Evolutionary conservation across 2,888 invertebrate genomes (phyloP).

Genomic region (Nymphalis urticae): DNA sequence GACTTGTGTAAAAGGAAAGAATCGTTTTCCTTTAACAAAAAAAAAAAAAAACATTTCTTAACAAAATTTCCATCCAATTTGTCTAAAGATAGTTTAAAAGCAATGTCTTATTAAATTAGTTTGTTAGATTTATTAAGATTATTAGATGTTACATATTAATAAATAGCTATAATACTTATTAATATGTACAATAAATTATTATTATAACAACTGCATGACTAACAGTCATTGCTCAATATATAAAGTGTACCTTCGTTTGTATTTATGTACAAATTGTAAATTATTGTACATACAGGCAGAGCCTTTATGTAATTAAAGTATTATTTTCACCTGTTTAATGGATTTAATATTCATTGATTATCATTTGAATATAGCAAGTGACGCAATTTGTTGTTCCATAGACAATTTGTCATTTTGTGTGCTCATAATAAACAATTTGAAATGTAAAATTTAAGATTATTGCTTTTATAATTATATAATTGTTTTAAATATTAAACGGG

Average conservation of each 20-base stretch:
- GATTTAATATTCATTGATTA: slow-evolving; percentile 34
- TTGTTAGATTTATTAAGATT: not conserved
- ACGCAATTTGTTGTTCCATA: not conserved
- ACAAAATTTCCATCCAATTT: slow-evolving; percentile 28
- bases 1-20: no score
- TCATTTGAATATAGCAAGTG: not conserved
- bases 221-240: slow-evolving; percentile 50
- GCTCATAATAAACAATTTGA: no score
- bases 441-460: no score
- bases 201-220: slow-evolving; percentile 14
- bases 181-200: slow-evolving; percentile 11
- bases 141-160: slow-evolving; percentile 16
- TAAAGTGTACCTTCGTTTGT: slow-evolving; percentile 43
- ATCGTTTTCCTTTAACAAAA: not conserved
- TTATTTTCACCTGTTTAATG: slow-evolving; percentile 40
- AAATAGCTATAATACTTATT: slow-evolving; percentile 5
- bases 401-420: not conserved
- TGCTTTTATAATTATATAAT: no score
- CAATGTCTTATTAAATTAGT: slow-evolving; percentile 6
- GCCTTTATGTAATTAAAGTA: slow-evolving; percentile 39
- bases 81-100: slow-evolving; percentile 16
- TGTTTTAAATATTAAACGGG: slow-evolving; percentile 5
- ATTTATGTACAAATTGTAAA: slow-evolving; percentile 51
- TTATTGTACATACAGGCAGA: slow-evolving; percentile 47
- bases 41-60: slow-evolving; percentile 3